phyloP scores from a whole-genome alignment of 2,888 invertebrate genomes.

The Operophtera brumata region DNA sequence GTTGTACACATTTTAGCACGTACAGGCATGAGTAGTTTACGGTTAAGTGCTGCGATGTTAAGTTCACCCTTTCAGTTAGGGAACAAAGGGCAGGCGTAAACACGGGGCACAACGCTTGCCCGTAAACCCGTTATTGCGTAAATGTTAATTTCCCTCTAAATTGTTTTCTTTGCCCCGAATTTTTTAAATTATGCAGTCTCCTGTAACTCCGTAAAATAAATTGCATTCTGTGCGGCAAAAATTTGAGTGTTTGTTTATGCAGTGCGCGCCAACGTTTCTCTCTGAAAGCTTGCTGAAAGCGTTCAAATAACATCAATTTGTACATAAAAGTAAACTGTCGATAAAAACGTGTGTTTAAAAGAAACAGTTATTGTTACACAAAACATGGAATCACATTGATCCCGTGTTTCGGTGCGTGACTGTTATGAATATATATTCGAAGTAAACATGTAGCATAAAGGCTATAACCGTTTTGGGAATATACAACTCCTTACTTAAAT shows the following conservation, averaged over 20 bases:
- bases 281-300: conserved; percentile 19
- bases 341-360: conserved; percentile 20
- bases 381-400: not conserved
- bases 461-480: conserved; percentile 19
- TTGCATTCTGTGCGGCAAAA: conserved; percentile 33
- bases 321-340: conserved; percentile 21
- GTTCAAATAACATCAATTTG: conserved; percentile 23
- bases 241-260: conserved; percentile 30
- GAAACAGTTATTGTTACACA: conserved; percentile 9
- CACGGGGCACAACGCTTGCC: conserved; percentile 37
- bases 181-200: conserved; percentile 43
- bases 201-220: conserved; percentile 43
- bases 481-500: conserved; percentile 17
- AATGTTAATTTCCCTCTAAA: conserved; percentile 54
- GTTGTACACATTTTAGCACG: conserved; percentile 47
- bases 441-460: conserved; percentile 5
- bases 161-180: conserved; percentile 51
- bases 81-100: conserved; percentile 60
- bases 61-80: conserved; percentile 65
- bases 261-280: conserved; percentile 18
- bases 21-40: conserved; percentile 39
- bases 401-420: conserved; percentile 21
- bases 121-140: conserved; percentile 48
- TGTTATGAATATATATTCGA: conserved; percentile 25
- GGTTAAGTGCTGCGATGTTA: conserved; percentile 57